These are phyloP conservation scores for Rotaria magnacalcarata DNA, from an alignment of 2,888 invertebrate species.

Conservation along the genomic window DNA sequence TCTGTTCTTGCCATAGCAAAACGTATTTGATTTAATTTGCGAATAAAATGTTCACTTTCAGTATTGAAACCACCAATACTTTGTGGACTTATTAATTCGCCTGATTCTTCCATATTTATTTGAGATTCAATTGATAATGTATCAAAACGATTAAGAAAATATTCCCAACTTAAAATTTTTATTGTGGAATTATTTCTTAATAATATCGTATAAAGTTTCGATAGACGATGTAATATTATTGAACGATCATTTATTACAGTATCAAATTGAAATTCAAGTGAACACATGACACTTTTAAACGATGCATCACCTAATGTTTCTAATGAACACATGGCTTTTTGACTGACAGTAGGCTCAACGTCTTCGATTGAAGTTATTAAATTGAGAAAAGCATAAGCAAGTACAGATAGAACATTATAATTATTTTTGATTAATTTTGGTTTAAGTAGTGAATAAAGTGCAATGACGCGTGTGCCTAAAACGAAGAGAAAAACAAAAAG, in stretches of 20 bases:
- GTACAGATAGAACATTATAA: slow-evolving; percentile 74
- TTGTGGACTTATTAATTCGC: slow-evolving; percentile 76
- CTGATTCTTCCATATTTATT: slow-evolving; percentile 68
- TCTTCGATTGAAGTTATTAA: slow-evolving; percentile 92
- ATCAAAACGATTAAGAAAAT: slow-evolving; percentile 92
- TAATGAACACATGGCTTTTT: slow-evolving; percentile 81
- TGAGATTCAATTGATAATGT: slow-evolving; percentile 91
- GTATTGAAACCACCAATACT: slow-evolving; percentile 62
- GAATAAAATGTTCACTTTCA: slow-evolving; percentile 37
- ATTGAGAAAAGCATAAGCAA: slow-evolving; percentile 94
- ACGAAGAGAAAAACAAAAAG: slow-evolving; percentile 62
- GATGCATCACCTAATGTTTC: slow-evolving; percentile 86
- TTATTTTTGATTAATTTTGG: slow-evolving; percentile 72
- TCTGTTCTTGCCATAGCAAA: slow-evolving; percentile 32
- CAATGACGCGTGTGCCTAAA: slow-evolving; percentile 74
- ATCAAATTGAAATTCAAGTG: slow-evolving; percentile 91
- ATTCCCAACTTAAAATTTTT: slow-evolving; percentile 89
- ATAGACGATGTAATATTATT: slow-evolving; percentile 87
- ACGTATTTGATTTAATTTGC: slow-evolving; percentile 34
- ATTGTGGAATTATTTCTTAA: slow-evolving; percentile 64
- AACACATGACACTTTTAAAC: slow-evolving; percentile 66
- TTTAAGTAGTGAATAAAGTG: slow-evolving; percentile 48
- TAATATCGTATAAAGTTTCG: slow-evolving; percentile 85
- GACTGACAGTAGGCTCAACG: slow-evolving; percentile 85
- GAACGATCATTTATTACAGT: slow-evolving; percentile 90